Base-by-base conservation (phyloP, 2,888 invertebrate genomes). In the Macroteleia sp. region DNA sequence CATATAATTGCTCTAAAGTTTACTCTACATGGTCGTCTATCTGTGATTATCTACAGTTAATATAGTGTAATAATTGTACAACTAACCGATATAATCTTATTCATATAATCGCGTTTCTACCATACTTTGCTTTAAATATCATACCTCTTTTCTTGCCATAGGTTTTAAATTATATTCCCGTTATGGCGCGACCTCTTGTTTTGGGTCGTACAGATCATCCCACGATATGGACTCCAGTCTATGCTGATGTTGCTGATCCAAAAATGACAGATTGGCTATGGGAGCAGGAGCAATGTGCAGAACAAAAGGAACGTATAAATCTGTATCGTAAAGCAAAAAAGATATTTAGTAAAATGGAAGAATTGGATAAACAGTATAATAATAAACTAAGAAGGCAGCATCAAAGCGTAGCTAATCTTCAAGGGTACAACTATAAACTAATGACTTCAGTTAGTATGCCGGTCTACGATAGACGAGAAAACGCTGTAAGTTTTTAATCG, bases 191-290 rank as follows among this genome's bases (percentile, higher is more conserved):
- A 75, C 99, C 99, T 0, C 94, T 99, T 92, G 99, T 99, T 10
- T 93, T 98, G 81, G 95, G 96, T 82, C 93, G 96, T 52, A 95
- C 95, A 74, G 94, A 95, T 81, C 97, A 97, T 91, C 97, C 97
- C 4, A 96, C 97, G n/a, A 95, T 98, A 5, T 99, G 99, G 99
- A 98, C 98, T 0, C 97, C 98, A 8, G 97, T 98, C 12, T 99
- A 99, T 91, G 97, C 97, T 14, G 98, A 99, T 90, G 94, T 97
- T 61, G 96, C 97, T 83, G 97, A 97, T 92, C 96, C 97, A 0
- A 97, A 97, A 92, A 95, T 97, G 90, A 97, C 97, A 10, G 97
- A 97, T 86, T 97, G 96, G 94, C 92, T 96, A 36, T 97, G 97
- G 97, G 96, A 97, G 82, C 94, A 95, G 84, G 94, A 96, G 32